phyloP scores from a whole-genome alignment of 2,888 invertebrate genomes.

The Oxyscelio sp. region DNA sequence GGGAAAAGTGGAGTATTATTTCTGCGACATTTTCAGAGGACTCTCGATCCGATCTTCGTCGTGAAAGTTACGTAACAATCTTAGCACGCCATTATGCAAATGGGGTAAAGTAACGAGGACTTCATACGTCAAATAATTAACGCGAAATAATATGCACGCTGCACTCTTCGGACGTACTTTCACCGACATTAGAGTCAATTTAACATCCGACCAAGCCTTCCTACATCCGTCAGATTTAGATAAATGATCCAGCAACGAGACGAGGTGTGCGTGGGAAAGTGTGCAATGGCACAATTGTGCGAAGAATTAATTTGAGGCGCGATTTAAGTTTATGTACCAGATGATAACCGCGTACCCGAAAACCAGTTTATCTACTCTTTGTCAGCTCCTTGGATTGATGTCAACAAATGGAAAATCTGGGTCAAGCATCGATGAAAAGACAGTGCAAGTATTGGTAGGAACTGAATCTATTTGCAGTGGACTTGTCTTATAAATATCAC shows the following conservation, averaged over 20 bases:
- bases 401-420: not conserved
- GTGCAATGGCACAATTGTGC: slow-evolving; percentile 63
- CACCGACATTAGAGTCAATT: slow-evolving; percentile 57
- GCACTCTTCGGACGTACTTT: no score
- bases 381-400: not conserved
- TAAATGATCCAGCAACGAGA: slow-evolving; percentile 64
- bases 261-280: slow-evolving; percentile 73
- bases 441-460: not conserved
- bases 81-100: no score
- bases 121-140: no score
- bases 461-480: not conserved
- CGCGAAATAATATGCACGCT: no score
- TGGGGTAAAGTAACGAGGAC: no score
- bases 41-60: no score
- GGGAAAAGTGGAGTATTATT: slow-evolving; percentile 10
- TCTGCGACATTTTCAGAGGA: slow-evolving; percentile 7
- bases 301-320: slow-evolving; percentile 43
- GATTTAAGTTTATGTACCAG: not conserved
- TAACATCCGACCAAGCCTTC: slow-evolving; percentile 70
- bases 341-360: not conserved
- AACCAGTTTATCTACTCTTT: not conserved
- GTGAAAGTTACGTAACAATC: no score
- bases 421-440: slow-evolving; percentile 10
- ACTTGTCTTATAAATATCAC: no score
- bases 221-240: slow-evolving; percentile 67